Percentiles rank a stretch among this genome's conserved stretches.
Evolutionary conservation across 2,113 vertebrate genomes (phyloP).

Genomic region (Ailurus styani): DNA sequence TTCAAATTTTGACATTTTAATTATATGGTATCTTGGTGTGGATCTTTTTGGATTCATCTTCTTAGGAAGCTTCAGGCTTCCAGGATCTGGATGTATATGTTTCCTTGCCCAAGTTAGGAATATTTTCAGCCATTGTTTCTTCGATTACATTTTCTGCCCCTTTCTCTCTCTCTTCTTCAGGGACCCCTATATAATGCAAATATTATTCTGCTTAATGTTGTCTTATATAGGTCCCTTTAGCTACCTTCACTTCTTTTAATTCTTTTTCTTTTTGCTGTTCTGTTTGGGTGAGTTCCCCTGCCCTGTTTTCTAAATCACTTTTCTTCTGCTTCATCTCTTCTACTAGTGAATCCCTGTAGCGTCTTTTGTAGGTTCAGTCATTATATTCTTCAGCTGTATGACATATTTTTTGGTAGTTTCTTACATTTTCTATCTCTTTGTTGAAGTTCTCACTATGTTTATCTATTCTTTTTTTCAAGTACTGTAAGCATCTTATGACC

Average conservation of each 20-base stretch:
- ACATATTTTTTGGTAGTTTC: background rate
- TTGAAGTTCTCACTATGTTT: background rate
- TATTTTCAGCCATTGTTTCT: background rate
- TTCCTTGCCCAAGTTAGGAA: background rate
- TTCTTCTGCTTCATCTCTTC: background rate
- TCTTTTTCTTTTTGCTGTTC: background rate
- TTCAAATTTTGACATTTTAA: background rate
- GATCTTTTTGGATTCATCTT: background rate
- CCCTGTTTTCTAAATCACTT: background rate
- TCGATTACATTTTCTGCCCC: background rate
- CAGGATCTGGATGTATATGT: background rate
- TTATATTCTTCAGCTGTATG: background rate
- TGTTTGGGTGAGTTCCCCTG: background rate
- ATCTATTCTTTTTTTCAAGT: background rate
- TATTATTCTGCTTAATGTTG: background rate
- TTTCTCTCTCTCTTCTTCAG: background rate
- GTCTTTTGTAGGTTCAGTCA: background rate
- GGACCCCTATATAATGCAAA: background rate
- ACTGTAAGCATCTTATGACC: background rate
- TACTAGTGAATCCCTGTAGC: background rate
- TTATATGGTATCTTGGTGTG: background rate
- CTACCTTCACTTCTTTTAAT: background rate
- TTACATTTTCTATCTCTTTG: background rate
- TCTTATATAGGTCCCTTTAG: background rate
- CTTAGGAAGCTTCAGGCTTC: background rate